These are phyloP conservation scores for Epizoanthus illoricatus DNA, from an alignment of 92 coral and sea anemone genomes.

Conservation along the genomic window DNA sequence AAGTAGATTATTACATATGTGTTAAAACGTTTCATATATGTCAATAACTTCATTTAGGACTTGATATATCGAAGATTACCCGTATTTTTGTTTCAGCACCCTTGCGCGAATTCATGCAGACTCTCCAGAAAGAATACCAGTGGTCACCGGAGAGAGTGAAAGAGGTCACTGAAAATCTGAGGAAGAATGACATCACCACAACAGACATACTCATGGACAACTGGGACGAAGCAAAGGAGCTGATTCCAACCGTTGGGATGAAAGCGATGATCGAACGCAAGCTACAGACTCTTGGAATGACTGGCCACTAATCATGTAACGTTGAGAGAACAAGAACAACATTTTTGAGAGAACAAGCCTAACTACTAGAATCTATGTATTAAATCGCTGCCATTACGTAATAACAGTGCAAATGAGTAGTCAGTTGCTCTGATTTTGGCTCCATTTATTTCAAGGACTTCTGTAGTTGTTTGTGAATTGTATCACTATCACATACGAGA, in stretches of 20 bases:
- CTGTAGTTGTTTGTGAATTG: no score
- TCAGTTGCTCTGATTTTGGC: no score
- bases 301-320: neutral
- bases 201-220: slow-evolving; percentile 45
- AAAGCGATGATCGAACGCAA: slow-evolving; percentile 41
- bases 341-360: no score
- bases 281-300: slow-evolving; percentile 12
- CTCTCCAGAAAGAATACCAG: slow-evolving; percentile 24
- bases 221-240: slow-evolving; percentile 43
- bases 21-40: no score
- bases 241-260: slow-evolving; percentile 55
- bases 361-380: no score
- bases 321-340: no score
- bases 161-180: slow-evolving; percentile 29
- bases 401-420: no score
- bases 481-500: no score
- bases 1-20: no score
- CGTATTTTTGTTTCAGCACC: neutral
- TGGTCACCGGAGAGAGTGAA: slow-evolving; percentile 48
- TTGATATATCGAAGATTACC: neutral
- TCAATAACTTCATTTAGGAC: no score
- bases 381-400: no score
- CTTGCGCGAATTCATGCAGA: slow-evolving; percentile 50
- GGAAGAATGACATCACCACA: slow-evolving; percentile 47
- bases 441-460: no score